These are phyloP conservation scores for Balearica regulorum DNA, from an alignment of 2,797 vertebrate species.

Conservation along the genomic window DNA sequence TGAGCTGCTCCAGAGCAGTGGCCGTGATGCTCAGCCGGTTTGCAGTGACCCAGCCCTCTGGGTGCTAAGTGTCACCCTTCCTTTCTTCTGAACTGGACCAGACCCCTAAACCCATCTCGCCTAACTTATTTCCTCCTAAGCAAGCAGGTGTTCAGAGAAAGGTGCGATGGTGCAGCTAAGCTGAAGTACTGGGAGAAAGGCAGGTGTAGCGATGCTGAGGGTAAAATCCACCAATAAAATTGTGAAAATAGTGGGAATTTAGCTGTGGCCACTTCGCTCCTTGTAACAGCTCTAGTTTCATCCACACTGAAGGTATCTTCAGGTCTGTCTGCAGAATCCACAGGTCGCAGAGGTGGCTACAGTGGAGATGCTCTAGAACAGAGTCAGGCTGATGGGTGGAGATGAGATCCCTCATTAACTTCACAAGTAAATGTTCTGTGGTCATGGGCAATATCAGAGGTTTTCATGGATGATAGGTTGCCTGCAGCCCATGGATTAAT, in stretches of 20 bases:
- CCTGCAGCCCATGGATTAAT: not conserved
- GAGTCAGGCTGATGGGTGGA: not conserved
- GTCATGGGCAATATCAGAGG: not conserved
- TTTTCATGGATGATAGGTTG: rapidly evolving
- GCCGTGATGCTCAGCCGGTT: not conserved
- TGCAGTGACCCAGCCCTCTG: not conserved
- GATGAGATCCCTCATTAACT: not conserved
- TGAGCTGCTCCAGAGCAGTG: not conserved
- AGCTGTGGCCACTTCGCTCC: not conserved
- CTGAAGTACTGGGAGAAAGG: not conserved
- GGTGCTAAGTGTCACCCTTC: not conserved
- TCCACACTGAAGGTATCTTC: not conserved
- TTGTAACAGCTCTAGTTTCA: not conserved
- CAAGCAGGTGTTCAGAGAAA: not conserved
- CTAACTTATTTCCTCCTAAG: not conserved
- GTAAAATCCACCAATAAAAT: not conserved
- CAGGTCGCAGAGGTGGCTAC: not conserved
- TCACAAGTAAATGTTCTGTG: not conserved
- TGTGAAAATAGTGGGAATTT: not conserved
- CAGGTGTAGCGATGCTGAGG: not conserved
- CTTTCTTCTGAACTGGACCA: not conserved
- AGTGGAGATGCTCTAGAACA: not conserved
- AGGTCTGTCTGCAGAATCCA: not conserved
- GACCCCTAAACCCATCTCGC: not conserved
- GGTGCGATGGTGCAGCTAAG: not conserved